Percentiles rank a stretch among this genome's conserved stretches.
These are phyloP conservation scores for Oedothorax gibbosus DNA, from an alignment of 1,140 invertebrate genomes.

Conservation along the genomic window DNA sequence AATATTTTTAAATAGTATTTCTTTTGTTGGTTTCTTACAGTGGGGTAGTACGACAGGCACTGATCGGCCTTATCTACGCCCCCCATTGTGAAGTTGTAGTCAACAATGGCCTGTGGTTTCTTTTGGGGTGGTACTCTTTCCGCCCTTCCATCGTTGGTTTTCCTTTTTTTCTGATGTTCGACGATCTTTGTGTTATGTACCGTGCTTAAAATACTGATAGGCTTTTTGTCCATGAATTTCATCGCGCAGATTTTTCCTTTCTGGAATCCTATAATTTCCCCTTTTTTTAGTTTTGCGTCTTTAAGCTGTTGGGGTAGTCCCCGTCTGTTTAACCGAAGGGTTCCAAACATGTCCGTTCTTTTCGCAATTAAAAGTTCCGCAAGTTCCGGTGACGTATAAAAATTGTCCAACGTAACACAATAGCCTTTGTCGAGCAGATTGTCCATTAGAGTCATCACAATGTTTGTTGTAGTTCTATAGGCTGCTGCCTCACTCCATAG, in stretches of 20 bases:
- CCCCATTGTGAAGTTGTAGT: slow-evolving; percentile 27
- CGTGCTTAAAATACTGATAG: background rate
- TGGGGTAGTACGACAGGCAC: slow-evolving; percentile 22
- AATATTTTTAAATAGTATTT: slow-evolving; percentile 41
- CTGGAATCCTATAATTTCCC: too few relatives aligned
- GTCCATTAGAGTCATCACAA: slow-evolving; percentile 13
- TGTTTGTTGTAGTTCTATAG: background rate
- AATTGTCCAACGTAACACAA: slow-evolving; percentile 11
- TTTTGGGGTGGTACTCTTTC: too few relatives aligned
- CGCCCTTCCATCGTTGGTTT: too few relatives aligned
- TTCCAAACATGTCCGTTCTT: too few relatives aligned
- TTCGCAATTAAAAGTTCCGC: background rate
- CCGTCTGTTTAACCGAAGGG: too few relatives aligned
- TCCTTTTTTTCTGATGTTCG: slow-evolving; percentile 13
- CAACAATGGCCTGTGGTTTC: slow-evolving; percentile 14
- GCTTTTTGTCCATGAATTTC: too few relatives aligned
- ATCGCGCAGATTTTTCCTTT: too few relatives aligned
- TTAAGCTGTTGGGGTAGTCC: too few relatives aligned
- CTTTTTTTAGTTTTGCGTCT: too few relatives aligned
- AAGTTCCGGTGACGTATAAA: background rate
- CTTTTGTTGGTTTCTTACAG: slow-evolving; percentile 7
- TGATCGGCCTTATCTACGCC: slow-evolving; percentile 5
- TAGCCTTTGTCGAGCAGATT: slow-evolving; percentile 11
- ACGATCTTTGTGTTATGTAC: background rate
- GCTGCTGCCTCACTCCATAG: background rate